phyloP scores from a whole-genome alignment of 2,113 vertebrate species.

The Bufo bufo region DNA sequence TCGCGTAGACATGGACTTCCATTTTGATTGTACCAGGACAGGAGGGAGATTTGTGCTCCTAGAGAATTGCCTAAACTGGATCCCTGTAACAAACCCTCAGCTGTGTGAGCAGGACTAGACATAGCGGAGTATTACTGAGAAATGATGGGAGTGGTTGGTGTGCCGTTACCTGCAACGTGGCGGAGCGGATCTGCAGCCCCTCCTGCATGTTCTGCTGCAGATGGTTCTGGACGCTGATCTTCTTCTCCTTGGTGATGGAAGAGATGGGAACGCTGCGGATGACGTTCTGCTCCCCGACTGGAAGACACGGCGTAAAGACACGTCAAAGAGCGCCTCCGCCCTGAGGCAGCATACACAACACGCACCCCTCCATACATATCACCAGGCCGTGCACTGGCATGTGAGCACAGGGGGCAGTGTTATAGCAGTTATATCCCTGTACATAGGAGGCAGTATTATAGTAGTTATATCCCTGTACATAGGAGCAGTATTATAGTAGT shows the following conservation, averaged over 20 bases:
- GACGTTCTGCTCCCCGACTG: conserved; percentile 93
- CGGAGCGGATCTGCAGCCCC: conserved; percentile 91
- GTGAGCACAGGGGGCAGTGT: not conserved
- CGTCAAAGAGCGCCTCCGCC: not conserved
- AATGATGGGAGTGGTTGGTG: not conserved
- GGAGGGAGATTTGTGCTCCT: not conserved
- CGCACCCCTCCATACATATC: too few relatives aligned
- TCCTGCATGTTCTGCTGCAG: conserved; percentile 96
- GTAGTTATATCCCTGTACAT: not conserved
- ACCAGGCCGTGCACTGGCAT: not conserved
- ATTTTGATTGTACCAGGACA: too few relatives aligned
- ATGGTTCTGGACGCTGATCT: conserved; percentile 93
- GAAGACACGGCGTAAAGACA: not conserved
- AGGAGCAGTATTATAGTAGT: not conserved
- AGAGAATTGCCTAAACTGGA: not conserved
- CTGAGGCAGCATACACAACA: too few relatives aligned
- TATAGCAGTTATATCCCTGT: not conserved
- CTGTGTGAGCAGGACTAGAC: not conserved
- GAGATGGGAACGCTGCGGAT: conserved; percentile 93
- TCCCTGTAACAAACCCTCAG: not conserved
- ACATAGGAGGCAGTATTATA: not conserved
- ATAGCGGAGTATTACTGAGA: too few relatives aligned
- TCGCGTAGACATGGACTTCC: too few relatives aligned
- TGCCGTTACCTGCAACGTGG: conserved; percentile 87
- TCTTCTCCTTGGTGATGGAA: conserved; percentile 94